A percentile compares a stretch with the other conserved stretches of the same genome.
These are phyloP conservation scores for Xerus rutilus DNA, from an alignment of 2,797 vertebrate genomes.

Conservation along the genomic window DNA sequence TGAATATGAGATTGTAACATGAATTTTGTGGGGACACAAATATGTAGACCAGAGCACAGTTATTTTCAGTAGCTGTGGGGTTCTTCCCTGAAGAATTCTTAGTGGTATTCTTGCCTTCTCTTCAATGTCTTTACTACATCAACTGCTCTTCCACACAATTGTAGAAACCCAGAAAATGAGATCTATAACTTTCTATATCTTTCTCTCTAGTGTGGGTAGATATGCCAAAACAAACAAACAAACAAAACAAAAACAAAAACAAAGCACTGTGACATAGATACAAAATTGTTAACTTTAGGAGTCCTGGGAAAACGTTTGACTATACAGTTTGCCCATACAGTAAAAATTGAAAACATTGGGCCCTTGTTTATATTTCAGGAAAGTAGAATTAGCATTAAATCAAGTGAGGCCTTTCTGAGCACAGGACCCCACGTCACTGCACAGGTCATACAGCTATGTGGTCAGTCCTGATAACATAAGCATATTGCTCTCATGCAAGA, in stretches of 20 bases:
- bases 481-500: neutral
- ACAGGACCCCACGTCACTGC: accelerated
- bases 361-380: neutral
- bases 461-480: accelerated
- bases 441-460: accelerated
- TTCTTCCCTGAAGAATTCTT: neutral
- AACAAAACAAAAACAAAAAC: too few species aligned
- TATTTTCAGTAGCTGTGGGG: neutral
- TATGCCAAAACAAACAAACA: too few species aligned
- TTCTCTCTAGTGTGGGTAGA: neutral
- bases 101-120: neutral
- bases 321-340: accelerated
- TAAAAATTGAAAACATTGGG: neutral
- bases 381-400: neutral
- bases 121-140: neutral
- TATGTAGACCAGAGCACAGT: neutral
- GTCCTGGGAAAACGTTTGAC: neutral
- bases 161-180: neutral
- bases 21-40: neutral
- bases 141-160: neutral
- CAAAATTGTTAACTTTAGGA: neutral
- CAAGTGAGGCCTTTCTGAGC: neutral
- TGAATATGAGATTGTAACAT: neutral
- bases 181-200: neutral
- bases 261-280: neutral